Evolutionary conservation across 2,113 vertebrate genomes (phyloP), one percentile per base, ranked within the genome.

Genomic region (Rhynchopsitta pachyrhyncha): DNA sequence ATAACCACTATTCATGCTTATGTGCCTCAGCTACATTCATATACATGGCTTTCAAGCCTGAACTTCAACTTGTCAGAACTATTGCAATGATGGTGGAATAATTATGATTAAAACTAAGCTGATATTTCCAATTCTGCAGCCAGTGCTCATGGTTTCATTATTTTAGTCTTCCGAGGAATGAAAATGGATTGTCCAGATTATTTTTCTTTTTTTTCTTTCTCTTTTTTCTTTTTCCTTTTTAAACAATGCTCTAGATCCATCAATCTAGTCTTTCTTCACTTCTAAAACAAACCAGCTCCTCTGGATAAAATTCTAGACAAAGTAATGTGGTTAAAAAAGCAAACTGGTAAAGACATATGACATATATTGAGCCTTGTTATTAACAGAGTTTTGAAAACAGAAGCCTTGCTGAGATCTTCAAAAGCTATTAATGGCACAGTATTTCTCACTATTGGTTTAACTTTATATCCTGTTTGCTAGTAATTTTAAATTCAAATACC

Each of bases 181-280:
- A 77, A 96, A 96, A 97, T 93, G 71, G n/a, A 67, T 92, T 93
- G 44, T 29, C 31, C 89, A 96, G 93, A 94, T 35, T 14, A 63
- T 22, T 50, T 69, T 50, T 29, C 59, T 39, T 14, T 2, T 7
- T 13, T 17, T 27, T 60, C 18, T 4, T 23, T 25, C 14, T 42
- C 8, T 10, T 42, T 86, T 37, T 4, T 8, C 33, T 59, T 35
- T 19, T 52, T 44, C 13, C 29, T 16, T 59, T 59, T 59, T 59
- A 35, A 71, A 76, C 67, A 85, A 39, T 67, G 1, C 4, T 68
- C 35, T 87, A 85, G 10, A 42, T 91, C 35, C 46, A 80, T 92
- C 87, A 76, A 57, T 92, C 47, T 88, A 15, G 24, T 62, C 37
- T 85, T 82, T 94, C 63, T 77, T 88, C 39, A 46, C 63, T 92